phyloP scores from a whole-genome alignment of 2,797 vertebrate genomes.

The Labeo calbasu region DNA sequence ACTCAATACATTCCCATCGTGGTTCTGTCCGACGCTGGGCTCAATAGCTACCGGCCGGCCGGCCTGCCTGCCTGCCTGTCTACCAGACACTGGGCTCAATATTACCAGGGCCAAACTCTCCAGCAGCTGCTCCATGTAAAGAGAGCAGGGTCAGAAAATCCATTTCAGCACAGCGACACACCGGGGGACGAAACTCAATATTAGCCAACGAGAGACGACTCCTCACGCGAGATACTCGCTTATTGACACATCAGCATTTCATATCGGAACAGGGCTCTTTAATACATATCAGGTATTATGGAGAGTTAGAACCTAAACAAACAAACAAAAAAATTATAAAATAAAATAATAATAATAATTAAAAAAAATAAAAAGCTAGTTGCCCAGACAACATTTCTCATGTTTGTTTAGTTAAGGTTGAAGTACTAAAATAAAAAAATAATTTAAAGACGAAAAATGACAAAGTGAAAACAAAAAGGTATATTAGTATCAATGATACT shows the following conservation, averaged over 20 bases:
- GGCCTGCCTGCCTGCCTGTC: conserved; percentile 47
- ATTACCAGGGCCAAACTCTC: conserved; percentile 42
- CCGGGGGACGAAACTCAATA: conserved; percentile 53
- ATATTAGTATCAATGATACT: not conserved
- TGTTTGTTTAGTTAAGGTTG: not conserved
- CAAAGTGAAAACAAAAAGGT: not conserved
- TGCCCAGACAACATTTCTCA: not conserved
- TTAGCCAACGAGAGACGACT: conserved; percentile 47
- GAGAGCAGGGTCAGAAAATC: conserved; percentile 58
- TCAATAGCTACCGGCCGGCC: conserved; percentile 50
- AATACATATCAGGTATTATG: conserved; percentile 33
- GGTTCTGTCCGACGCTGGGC: conserved; percentile 50
- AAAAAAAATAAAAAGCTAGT: not conserved
- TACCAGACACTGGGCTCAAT: conserved; percentile 59
- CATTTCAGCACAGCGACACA: conserved; percentile 53
- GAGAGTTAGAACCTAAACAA: not conserved
- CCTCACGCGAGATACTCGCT: conserved; percentile 40
- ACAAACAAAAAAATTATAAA: no score
- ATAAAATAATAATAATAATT: no score
- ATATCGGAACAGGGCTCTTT: conserved; percentile 37
- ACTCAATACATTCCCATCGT: conserved; percentile 27
- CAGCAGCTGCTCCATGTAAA: conserved; percentile 54
- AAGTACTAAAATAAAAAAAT: not conserved
- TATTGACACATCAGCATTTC: conserved; percentile 58
- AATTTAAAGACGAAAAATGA: no score